Conservation (phyloP, 2,797 vertebrate genomes). For the Danio choprae region DNA sequence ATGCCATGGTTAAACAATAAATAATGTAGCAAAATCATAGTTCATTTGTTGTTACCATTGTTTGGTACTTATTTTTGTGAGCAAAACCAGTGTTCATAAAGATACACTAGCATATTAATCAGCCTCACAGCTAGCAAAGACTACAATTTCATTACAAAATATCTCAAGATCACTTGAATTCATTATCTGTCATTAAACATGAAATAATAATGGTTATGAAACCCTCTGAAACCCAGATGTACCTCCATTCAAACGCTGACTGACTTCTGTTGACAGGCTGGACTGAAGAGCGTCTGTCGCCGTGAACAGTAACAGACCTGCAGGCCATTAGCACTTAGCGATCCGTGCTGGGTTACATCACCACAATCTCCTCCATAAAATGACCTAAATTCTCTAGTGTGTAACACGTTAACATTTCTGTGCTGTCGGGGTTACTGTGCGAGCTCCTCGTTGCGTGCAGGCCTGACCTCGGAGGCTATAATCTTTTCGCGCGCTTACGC, state of each 20-base stretch:
- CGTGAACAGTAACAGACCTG: neutral
- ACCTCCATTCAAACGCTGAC: neutral
- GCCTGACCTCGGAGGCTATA: conserved; percentile 18
- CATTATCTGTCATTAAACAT: neutral
- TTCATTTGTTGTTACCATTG: too few relatives aligned
- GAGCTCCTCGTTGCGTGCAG: neutral
- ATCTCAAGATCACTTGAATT: neutral
- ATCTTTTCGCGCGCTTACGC: conserved; percentile 34
- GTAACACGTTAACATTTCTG: neutral
- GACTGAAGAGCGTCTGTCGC: neutral
- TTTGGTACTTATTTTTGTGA: too few relatives aligned
- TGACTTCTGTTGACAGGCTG: neutral
- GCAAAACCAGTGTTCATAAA: too few relatives aligned
- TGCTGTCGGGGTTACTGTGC: conserved; percentile 44
- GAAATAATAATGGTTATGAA: too few relatives aligned
- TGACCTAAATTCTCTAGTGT: conserved; percentile 2
- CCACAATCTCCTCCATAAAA: conserved; percentile 4
- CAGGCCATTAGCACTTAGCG: neutral
- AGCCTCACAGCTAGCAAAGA: neutral
- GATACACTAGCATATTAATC: too few relatives aligned
- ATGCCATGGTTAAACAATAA: too few relatives aligned
- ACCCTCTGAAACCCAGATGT: neutral
- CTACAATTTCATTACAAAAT: neutral
- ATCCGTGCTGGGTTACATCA: conserved; percentile 36
- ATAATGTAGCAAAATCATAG: too few relatives aligned